Conservation (phyloP, 2,888 invertebrate species). For the Deroplatys truncata region DNA sequence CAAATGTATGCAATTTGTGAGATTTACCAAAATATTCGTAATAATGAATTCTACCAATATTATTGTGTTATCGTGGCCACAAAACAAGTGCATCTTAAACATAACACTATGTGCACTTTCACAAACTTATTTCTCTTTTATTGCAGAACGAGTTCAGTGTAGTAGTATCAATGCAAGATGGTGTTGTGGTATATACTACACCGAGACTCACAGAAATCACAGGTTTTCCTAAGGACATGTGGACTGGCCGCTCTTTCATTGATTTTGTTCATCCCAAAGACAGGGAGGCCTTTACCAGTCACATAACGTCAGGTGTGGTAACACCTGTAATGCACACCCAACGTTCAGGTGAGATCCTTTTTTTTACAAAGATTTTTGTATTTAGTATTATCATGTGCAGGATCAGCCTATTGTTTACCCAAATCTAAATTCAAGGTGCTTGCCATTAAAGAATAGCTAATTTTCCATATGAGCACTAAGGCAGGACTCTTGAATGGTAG, state of each 20-base stretch:
- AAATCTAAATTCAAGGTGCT: neutral
- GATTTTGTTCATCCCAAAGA: conserved; percentile 81
- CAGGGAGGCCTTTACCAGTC: conserved; percentile 67
- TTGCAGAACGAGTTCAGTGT: conserved; percentile 70
- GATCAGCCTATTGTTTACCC: neutral
- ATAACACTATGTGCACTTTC: neutral
- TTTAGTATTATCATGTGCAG: neutral
- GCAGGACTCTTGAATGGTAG: too few species aligned
- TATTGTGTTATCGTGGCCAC: too few species aligned
- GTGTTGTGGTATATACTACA: conserved; percentile 73
- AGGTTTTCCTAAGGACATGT: conserved; percentile 79
- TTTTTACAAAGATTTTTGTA: neutral
- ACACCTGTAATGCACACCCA: conserved; percentile 54
- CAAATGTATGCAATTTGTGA: too few species aligned
- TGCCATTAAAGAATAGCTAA: neutral
- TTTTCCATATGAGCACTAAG: too few species aligned
- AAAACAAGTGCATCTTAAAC: too few species aligned
- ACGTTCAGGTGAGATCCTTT: conserved; percentile 36
- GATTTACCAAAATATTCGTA: too few species aligned
- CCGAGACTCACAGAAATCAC: conserved; percentile 62
- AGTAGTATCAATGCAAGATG: conserved; percentile 79
- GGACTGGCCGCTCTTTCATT: conserved; percentile 80
- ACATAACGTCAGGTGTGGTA: conserved; percentile 64
- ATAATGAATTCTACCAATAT: too few species aligned
- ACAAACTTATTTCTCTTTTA: neutral